Base-by-base conservation (phyloP, 2,888 invertebrate genomes). In the Dolichopus griseipennis region DNA sequence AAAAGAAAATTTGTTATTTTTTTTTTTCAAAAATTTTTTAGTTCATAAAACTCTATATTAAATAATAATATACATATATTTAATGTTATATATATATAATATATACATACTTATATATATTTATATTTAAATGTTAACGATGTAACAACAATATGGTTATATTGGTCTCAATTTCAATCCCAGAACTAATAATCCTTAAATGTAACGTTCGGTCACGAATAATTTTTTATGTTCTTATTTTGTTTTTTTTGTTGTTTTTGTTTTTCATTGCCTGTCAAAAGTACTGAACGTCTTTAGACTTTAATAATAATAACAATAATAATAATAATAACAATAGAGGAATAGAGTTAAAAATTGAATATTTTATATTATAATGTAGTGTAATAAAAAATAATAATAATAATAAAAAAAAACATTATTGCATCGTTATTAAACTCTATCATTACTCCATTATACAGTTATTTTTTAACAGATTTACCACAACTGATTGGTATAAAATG, bases 161-260 rank as follows among this genome's bases (percentile, higher is more conserved):
- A 52, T 52, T 52, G 52, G n/a, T 52, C 52, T 52, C 52, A n/a
- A 52, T 52, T 52, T 52, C 52, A 52, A 52, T 52, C 52, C 52
- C 52, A 63, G 10, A 63, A 27, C 63, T 27, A 63, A 63, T 63
- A 63, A 63, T 63, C 63, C 63, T 22, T 63, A 8, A 63, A 63
- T 63, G 27, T 63, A 63, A 63, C 63, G 63, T 27, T 63, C 18
- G 63, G 20, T 22, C 63, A 63, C 63, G 63, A 52, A 52, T 52
- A 52, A 52, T 52, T 52, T 52, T 52, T 41, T 27, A 27, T 27
- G 27, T 27, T 27, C 2, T 4, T 27, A 5, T 27, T 27, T 27
- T 27, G 27, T 27, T 27, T 27, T 27, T 27, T 27, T 27, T 27
- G 2, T 27, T 27, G n/a, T n/a, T 5, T 27, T 27, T 27, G 5